phyloP scores from a whole-genome alignment of 2,888 invertebrate genomes.

The Ichneumoninae sp. region DNA sequence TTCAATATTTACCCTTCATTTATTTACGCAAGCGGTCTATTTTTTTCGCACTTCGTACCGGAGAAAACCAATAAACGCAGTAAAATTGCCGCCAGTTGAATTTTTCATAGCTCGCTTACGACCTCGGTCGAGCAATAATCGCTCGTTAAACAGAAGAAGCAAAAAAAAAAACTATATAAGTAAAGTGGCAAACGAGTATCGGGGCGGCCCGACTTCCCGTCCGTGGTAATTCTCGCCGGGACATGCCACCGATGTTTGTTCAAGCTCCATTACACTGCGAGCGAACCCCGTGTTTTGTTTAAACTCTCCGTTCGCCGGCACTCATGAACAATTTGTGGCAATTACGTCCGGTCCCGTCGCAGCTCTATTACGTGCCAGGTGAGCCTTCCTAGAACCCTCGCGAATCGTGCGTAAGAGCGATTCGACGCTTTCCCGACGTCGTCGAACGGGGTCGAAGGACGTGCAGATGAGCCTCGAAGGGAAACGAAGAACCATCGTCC shows the following conservation, averaged over 20 bases:
- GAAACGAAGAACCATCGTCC: slow-evolving; percentile 20
- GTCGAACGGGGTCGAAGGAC: slow-evolving; percentile 3
- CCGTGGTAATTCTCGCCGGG: slow-evolving; percentile 42
- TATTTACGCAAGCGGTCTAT: slow-evolving; percentile 46
- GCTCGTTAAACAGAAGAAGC: slow-evolving; percentile 68
- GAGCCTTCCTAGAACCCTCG: slow-evolving; percentile 35
- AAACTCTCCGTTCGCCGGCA: slow-evolving; percentile 66
- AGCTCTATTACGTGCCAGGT: slow-evolving; percentile 12
- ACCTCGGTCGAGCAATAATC: slow-evolving; percentile 66
- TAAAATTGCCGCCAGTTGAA: slow-evolving; percentile 15
- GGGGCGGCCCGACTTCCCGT: slow-evolving; percentile 37
- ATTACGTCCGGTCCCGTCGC: slow-evolving; percentile 66
- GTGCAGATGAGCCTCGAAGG: background rate
- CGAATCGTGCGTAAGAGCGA: slow-evolving; percentile 11
- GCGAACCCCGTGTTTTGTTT: slow-evolving; percentile 67
- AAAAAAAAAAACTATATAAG: slow-evolving; percentile 33
- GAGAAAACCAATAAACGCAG: slow-evolving; percentile 19
- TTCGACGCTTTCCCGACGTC: slow-evolving; percentile 3
- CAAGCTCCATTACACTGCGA: slow-evolving; percentile 68
- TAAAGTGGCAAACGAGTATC: slow-evolving; percentile 34
- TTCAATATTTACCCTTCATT: slow-evolving; percentile 36
- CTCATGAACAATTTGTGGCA: slow-evolving; percentile 75
- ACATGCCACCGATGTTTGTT: slow-evolving; percentile 78
- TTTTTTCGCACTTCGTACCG: slow-evolving; percentile 42
- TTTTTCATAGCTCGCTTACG: slow-evolving; percentile 27